Evolutionary conservation across 1,140 invertebrate genomes (phyloP).

Genomic region (Arctopsyche grandis): DNA sequence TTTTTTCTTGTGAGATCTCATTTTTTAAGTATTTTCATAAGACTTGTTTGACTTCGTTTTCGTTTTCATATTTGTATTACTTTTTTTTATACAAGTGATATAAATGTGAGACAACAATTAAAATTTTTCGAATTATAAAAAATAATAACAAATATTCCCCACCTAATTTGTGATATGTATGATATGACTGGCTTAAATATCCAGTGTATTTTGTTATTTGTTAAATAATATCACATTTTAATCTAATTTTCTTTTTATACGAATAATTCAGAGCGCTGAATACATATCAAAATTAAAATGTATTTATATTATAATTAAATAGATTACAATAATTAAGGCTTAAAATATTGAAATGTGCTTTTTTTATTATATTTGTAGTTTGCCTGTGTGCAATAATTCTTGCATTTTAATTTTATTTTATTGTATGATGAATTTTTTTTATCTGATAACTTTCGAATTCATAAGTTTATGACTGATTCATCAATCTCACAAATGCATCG

Average conservation of each 20-base stretch:
- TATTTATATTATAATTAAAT: constrained; percentile 38
- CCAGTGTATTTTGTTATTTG: constrained; percentile 13
- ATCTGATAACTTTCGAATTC: not conserved
- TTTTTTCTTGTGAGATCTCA: constrained; percentile 18
- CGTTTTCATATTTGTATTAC: not conserved
- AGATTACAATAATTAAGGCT: constrained; percentile 43
- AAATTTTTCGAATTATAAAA: not conserved
- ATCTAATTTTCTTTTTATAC: constrained; percentile 21
- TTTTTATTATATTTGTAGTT: constrained; percentile 38
- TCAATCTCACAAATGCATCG: constrained; percentile 7
- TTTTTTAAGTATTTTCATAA: constrained; percentile 34
- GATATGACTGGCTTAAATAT: constrained; percentile 19
- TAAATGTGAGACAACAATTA: not conserved
- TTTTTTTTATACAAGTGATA: not conserved
- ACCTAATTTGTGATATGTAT: constrained; percentile 28
- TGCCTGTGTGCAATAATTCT: constrained; percentile 20
- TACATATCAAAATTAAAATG: constrained; percentile 40
- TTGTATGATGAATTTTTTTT: not conserved
- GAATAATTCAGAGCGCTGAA: constrained; percentile 36
- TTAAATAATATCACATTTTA: constrained; percentile 28
- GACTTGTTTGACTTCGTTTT: not conserved
- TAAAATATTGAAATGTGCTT: constrained; percentile 44
- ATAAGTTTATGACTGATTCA: constrained; percentile 14
- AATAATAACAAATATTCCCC: constrained; percentile 24
- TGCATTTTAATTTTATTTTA: constrained; percentile 15